Conservation (phyloP, 2,797 vertebrate species). For the Tympanoctomys barrerae region DNA sequence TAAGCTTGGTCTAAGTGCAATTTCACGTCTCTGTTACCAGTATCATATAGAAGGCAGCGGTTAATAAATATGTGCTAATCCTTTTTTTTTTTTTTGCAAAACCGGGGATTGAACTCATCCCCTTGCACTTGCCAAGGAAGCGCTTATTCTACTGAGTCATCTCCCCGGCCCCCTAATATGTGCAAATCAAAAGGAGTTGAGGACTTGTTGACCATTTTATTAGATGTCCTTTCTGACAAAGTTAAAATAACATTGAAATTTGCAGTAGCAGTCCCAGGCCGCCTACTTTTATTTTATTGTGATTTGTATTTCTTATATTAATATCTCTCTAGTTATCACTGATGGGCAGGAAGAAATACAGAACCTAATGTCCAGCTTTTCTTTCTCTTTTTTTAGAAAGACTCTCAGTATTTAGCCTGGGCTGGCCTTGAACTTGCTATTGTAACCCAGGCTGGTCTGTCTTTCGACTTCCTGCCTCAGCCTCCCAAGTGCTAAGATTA, state of each 20-base stretch:
- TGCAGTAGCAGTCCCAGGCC: background rate
- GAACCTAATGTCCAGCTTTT: background rate
- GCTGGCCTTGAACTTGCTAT: background rate
- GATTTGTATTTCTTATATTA: background rate
- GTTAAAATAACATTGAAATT: constrained; percentile 34
- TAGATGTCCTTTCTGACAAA: background rate
- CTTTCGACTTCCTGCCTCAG: background rate
- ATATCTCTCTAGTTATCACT: constrained; percentile 27
- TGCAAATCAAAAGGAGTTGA: background rate
- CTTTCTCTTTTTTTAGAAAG: background rate
- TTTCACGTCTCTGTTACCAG: background rate
- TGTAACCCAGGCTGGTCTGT: background rate
- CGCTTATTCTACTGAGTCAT: no score
- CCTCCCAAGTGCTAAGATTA: background rate
- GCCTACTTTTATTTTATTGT: background rate
- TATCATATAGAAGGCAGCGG: background rate
- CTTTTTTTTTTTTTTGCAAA: no score
- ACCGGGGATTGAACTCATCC: no score
- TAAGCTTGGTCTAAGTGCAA: background rate
- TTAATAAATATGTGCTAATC: background rate
- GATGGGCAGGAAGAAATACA: background rate
- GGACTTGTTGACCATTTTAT: background rate
- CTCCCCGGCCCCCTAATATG: background rate
- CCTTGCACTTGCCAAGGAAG: no score
- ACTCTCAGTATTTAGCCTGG: background rate